Base-by-base conservation (phyloP, 2,113 vertebrate genomes). In the Balaeniceps rex region DNA sequence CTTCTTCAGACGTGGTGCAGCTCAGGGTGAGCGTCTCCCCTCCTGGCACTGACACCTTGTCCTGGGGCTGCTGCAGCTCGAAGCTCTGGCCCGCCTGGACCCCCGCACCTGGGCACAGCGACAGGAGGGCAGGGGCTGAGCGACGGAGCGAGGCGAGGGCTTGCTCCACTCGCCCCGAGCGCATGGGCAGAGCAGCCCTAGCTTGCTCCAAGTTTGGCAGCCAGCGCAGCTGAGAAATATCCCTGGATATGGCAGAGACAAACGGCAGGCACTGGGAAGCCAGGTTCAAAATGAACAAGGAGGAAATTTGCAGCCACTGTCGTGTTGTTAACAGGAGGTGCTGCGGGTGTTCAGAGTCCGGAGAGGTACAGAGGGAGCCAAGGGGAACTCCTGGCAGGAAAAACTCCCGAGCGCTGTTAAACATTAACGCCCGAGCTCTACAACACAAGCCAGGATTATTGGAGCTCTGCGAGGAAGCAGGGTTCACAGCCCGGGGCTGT, bases 1-100 rank as follows among this genome's bases (percentile, higher is more conserved):
- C 1, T 0, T 0, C 0, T 8, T 0, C 0, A 1, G 25, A 12
- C 2, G 4, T 5, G 4, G 12, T 25, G 51, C 86, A 96, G 51
- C 0, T 47, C 65, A 96, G 71, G 5, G 2, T 70, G 24, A 88
- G 49, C 5, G 6, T 47, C 18, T 42, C 17, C 33, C 91, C 95
- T 0, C 4, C 75, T 12, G 2, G 0, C 51, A 84, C 68, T 0
- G 1, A 12, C 71, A 84, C 18, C 1, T 11, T 4, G 12, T 1
- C 2, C 76, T 71, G 60, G 29, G 90, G 65, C 81, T 97, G 96
- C 4, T 4, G 6, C 63, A 91, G 5, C n/a, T 4, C 0, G 2
- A 84, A n/a, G 14, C 0, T 0, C 34, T 0, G 3, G 21, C 0
- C 0, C 0, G 0, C 0, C 83, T 97, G 97, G 92, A 64, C 78